Evolutionary conservation across 2,888 invertebrate species (phyloP), one percentile per base, ranked within the genome.

Genomic region (Myopa tessellatipennis): DNA sequence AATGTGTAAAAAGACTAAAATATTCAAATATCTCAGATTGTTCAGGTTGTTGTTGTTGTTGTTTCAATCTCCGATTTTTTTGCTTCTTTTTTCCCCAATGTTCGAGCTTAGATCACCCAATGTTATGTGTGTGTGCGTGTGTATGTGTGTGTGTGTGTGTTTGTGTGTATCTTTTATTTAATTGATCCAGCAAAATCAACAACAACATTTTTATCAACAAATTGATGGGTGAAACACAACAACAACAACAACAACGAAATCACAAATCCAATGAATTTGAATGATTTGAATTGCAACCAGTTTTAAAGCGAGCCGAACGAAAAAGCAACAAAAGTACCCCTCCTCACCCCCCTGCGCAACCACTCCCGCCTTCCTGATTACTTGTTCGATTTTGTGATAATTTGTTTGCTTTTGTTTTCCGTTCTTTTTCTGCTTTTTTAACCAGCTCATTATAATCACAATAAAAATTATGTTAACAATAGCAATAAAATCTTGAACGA

Each of bases 261-360:
- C 45, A 10, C 7, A 45, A 45, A 8, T 6, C 12, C 38, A 65
- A 58, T 72, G 38, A 72, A 58, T 72, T 65, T 74, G 45, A 63
- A 74, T 65, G n/a, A n/a, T n/a, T n/a, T n/a, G n/a, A n/a, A n/a
- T n/a, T n/a, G 40, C 65, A 65, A 68, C 50, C 76, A 34, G 26
- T 36, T 72, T 71, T 16, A 55, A 38, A 26, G 26, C 26, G 26
- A 26, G 2, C 26, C 26, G 26, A 26, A 26, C 26, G 50, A 8
- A 50, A 50, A 10, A 50, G 1, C 14, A 50, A 50, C 50, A 50
- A 8, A 50, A 8, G 3, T 14, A 50, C 3, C 8, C 50, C 8
- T 14, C 8, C 50, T 10, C 50, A 50, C 50, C 10, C 50, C 8
- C 50, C 6, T 12, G 50, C 50, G 50, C 50, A 12, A 6, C 6